Base-by-base conservation (phyloP, 2,888 invertebrate genomes). In the Prosopocoilus inquinatus region DNA sequence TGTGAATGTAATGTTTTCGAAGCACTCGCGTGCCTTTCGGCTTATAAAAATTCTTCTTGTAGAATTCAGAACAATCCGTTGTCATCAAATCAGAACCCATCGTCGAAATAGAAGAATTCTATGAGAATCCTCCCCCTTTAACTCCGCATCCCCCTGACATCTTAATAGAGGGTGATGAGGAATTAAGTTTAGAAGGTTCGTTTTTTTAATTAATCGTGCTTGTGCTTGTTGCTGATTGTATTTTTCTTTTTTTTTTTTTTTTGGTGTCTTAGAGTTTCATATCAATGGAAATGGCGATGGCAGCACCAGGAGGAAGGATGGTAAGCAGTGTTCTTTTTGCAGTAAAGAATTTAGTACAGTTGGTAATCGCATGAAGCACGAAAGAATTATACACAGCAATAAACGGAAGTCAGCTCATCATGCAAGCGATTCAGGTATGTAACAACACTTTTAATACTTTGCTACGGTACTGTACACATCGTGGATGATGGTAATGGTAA, bases 331-430 rank as follows among this genome's bases (percentile, higher is more conserved):
- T 64, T 58, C 65, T 11, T 60, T 70, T 57, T 75, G 75, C 57
- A 62, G 66, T 50, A 72, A 71, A 62, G 34, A 66, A 36, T 73
- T 75, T 62, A 70, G 71, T 57, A 69, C 57, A 48, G 51, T 60
- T 15, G 67, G 67, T 8, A 75, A 74, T 61, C 65, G 70, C 13
- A 66, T 62, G 50, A 73, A 71, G 52, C 75, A 75, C 59, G 72
- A 75, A 60, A 66, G 62, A 44, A 55, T 53, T 16, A 63, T 67
- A 20, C 70, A 68, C 58, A 57, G 58, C 33, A 46, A 46, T 20
- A 11, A 12, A 28, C 12, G 32, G 9, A 15, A 44, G 38, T 47
- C 33, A 7, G 9, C 41, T 16, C 13, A 41, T 41, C 41, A 28
- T 28, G 20, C 20, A 28, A 28, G 5, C 7, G 20, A 7, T 28